A percentile compares a stretch with the other conserved stretches of the same genome.
Evolutionary conservation across 2,888 invertebrate species (phyloP).

Genomic region (Himalopsyche japonica): DNA sequence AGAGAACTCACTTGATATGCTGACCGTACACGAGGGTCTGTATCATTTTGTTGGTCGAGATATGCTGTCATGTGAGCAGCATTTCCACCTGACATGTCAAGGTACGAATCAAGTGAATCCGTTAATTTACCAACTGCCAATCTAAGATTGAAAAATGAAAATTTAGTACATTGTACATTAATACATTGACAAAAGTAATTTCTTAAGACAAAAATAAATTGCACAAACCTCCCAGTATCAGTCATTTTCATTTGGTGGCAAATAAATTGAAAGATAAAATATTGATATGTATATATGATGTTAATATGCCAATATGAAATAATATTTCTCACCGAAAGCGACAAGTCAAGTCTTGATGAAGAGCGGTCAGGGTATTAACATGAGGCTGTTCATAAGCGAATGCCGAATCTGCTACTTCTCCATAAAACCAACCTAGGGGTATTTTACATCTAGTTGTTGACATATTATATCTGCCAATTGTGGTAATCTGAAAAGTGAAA

Average conservation of each 20-base stretch:
- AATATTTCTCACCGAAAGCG: conserved; percentile 52
- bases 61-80: conserved; percentile 84
- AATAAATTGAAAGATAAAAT: too few species aligned
- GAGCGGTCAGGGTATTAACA: conserved; percentile 52
- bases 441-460: conserved; percentile 87
- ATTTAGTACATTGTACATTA: not conserved
- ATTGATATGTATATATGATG: too few species aligned
- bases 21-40: conserved; percentile 61
- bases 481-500: conserved; percentile 70
- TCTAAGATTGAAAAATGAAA: conserved; percentile 60
- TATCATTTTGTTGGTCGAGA: conserved; percentile 67
- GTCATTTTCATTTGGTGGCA: not conserved
- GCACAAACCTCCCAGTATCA: too few species aligned
- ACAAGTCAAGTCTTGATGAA: conserved; percentile 56
- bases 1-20: conserved; percentile 55
- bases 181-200: too few species aligned
- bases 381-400: conserved; percentile 51
- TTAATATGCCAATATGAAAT: too few species aligned
- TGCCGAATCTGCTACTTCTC: conserved; percentile 79
- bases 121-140: conserved; percentile 84
- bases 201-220: too few species aligned
- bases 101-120: conserved; percentile 74
- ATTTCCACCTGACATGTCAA: conserved; percentile 80
- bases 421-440: conserved; percentile 91
- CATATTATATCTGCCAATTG: conserved; percentile 90